These are phyloP conservation scores for Danionella dracula DNA, from an alignment of 2,797 vertebrate genomes.

Conservation along the genomic window DNA sequence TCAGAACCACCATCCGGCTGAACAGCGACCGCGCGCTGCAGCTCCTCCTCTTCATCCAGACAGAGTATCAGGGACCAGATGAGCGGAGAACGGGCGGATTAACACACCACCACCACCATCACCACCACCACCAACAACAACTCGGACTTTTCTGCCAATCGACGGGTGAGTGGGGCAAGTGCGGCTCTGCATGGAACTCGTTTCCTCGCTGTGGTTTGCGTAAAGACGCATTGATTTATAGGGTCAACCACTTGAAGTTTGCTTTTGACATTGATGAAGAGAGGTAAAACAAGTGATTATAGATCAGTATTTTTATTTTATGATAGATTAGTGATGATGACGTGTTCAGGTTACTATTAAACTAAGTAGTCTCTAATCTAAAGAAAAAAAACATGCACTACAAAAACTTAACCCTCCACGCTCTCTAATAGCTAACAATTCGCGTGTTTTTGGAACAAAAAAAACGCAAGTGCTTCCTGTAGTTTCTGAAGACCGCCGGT, in stretches of 20 bases:
- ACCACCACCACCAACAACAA: constrained; percentile 24
- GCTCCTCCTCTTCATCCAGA: constrained; percentile 6
- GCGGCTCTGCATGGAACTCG: not conserved
- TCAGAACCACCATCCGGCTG: constrained; percentile 75
- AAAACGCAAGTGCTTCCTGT: not conserved
- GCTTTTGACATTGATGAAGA: not conserved
- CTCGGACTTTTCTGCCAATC: constrained; percentile 25
- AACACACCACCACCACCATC: no score
- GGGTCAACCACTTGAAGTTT: not conserved
- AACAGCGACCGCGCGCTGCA: constrained; percentile 65
- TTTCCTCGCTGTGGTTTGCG: no score
- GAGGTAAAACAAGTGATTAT: not conserved
- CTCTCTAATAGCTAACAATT: not conserved
- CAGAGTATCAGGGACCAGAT: constrained; percentile 10
- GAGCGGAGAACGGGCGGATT: constrained; percentile 35
- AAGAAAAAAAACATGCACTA: not conserved
- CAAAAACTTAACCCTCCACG: not conserved
- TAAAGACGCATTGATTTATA: no score
- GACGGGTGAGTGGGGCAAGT: constrained; percentile 45
- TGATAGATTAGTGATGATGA: not conserved
- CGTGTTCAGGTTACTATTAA: not conserved
- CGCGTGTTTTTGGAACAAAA: not conserved
- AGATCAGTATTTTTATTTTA: not conserved
- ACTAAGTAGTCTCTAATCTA: no score
- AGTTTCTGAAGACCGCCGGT: not conserved